Percentiles rank a stretch among this genome's conserved stretches.
phyloP scores from a whole-genome alignment of 2,888 invertebrate genomes.

The Eudasyphora cyanicolor region DNA sequence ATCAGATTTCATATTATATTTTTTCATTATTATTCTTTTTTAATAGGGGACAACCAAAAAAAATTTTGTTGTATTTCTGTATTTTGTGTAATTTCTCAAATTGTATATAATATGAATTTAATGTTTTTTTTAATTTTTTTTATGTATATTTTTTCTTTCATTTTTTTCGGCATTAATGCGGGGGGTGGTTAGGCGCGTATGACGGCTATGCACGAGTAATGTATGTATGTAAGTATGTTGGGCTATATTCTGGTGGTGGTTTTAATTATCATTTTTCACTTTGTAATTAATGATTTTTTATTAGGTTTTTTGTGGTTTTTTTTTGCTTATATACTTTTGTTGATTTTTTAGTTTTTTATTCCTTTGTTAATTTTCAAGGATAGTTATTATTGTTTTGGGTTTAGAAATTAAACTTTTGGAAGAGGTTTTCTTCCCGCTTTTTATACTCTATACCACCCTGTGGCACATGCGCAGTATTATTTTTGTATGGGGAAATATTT shows the following conservation, averaged over 20 bases:
- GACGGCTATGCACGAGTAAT: too few species aligned
- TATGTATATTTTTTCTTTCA: background rate
- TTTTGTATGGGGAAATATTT: background rate
- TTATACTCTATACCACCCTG: too few species aligned
- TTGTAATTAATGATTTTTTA: background rate
- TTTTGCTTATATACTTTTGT: background rate
- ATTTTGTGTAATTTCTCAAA: background rate
- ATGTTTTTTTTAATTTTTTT: background rate
- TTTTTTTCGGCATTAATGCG: background rate
- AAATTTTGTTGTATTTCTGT: background rate
- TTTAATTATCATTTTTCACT: background rate
- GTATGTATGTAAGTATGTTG: background rate
- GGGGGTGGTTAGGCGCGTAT: too few species aligned
- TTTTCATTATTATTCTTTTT: constrained; percentile 1
- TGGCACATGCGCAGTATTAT: too few species aligned
- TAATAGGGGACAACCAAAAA: constrained; percentile 28
- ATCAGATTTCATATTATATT: background rate
- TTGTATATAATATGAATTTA: constrained; percentile 10
- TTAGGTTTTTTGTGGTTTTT: background rate
- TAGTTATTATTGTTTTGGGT: constrained; percentile 59
- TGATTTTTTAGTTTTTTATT: constrained; percentile 30
- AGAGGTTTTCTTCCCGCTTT: constrained; percentile 26
- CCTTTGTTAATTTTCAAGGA: constrained; percentile 25
- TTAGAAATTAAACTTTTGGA: constrained; percentile 60
- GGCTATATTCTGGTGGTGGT: constrained; percentile 10